phyloP scores from a whole-genome alignment of 37 sponge, comb jelly and placozoan species.

The Theonella swinhoei region DNA sequence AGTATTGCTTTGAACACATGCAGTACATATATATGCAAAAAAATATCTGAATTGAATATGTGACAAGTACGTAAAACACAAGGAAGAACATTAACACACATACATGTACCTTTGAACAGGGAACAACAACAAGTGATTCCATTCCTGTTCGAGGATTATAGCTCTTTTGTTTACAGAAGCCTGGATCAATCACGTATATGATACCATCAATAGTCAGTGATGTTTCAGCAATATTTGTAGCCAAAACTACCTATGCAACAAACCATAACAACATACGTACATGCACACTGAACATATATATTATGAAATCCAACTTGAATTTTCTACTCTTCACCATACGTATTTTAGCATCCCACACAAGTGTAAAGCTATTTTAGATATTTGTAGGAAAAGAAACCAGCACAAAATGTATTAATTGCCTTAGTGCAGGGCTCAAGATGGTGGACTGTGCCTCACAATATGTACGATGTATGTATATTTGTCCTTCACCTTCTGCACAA shows the following conservation, averaged over 20 bases:
- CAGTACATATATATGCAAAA: too few species aligned
- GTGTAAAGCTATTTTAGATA: too few species aligned
- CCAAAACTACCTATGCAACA: constrained; percentile 83
- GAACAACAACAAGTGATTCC: constrained; percentile 93
- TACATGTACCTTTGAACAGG: constrained; percentile 83
- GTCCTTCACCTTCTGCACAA: too few species aligned
- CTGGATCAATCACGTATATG: constrained; percentile 98
- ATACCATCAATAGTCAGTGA: constrained; percentile 98
- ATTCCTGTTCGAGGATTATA: constrained; percentile 95
- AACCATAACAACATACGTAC: not conserved
- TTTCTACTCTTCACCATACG: not conserved
- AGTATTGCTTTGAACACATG: too few species aligned
- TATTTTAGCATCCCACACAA: not conserved
- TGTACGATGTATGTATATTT: too few species aligned
- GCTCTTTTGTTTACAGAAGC: constrained; percentile 96
- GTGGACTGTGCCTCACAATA: too few species aligned
- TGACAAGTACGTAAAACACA: too few species aligned
- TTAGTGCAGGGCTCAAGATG: too few species aligned
- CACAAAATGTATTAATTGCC: too few species aligned
- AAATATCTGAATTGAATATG: too few species aligned
- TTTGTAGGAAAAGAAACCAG: too few species aligned
- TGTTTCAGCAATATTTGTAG: constrained; percentile 99
- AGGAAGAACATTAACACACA: too few species aligned
- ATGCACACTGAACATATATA: not conserved
- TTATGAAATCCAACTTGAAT: not conserved